phyloP scores from a whole-genome alignment of 2,113 vertebrate species.

The Odobenus rosmarus region DNA sequence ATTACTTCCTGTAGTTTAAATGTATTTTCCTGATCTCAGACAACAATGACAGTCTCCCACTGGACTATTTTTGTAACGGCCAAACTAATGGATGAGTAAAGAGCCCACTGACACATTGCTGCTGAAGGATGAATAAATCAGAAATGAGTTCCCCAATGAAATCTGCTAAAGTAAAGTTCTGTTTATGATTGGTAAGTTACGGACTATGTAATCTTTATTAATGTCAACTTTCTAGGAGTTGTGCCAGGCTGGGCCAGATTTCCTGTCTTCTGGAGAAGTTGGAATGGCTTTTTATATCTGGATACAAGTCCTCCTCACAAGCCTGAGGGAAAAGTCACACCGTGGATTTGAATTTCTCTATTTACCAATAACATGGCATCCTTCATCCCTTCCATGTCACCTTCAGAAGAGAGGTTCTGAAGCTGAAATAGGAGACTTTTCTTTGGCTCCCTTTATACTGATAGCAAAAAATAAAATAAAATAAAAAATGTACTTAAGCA shows the following conservation, averaged over 20 bases:
- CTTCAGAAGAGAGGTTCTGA: neutral
- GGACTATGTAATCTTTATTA: neutral
- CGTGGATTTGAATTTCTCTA: constrained; percentile 1
- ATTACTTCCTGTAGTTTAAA: constrained; percentile 9
- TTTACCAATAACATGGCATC: neutral
- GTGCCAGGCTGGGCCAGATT: neutral
- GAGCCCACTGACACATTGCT: neutral
- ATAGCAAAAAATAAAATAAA: neutral
- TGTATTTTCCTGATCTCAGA: neutral
- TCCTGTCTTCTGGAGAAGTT: neutral
- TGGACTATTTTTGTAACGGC: neutral
- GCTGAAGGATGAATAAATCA: neutral
- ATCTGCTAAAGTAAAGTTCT: neutral
- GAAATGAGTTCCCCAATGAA: neutral
- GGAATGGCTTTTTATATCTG: neutral
- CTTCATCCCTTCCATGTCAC: neutral
- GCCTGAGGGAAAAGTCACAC: neutral
- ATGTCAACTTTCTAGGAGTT: neutral
- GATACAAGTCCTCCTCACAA: neutral
- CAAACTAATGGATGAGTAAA: neutral
- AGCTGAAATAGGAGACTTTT: neutral
- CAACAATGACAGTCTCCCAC: neutral
- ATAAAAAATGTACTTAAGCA: neutral
- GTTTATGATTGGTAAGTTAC: neutral
- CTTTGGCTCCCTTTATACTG: neutral